These are phyloP conservation scores for Litoditis marina DNA, from an alignment of 2,888 invertebrate genomes.

Conservation along the genomic window DNA sequence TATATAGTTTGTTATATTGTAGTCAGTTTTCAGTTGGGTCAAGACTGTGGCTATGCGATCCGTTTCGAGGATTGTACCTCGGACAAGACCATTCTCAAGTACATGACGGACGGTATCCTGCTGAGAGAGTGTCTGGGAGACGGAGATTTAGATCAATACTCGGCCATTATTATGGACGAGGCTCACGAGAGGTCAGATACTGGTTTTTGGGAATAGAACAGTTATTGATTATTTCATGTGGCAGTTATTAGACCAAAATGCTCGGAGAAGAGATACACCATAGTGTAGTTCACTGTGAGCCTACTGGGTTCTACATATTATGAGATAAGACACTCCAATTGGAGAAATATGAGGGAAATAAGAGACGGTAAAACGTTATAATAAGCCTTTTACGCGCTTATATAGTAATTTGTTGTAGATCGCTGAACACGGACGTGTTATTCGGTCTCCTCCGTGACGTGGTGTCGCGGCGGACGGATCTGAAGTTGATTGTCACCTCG, in stretches of 20 bases:
- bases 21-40: constrained; percentile 45
- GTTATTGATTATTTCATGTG: no score
- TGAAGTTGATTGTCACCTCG: constrained; percentile 92
- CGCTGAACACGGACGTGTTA: constrained; percentile 93
- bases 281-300: no score
- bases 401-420: constrained; percentile 62
- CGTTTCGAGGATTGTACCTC: constrained; percentile 96
- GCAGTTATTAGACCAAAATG: no score
- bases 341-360: neutral
- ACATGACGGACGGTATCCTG: constrained; percentile 99
- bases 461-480: constrained; percentile 78
- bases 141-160: constrained; percentile 92
- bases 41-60: constrained; percentile 85
- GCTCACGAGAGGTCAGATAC: constrained; percentile 81
- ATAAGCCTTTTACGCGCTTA: neutral
- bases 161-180: constrained; percentile 98
- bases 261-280: no score
- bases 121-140: constrained; percentile 90
- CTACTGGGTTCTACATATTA: no score
- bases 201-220: neutral
- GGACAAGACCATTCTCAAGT: constrained; percentile 68
- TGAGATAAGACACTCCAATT: no score
- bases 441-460: constrained; percentile 75
- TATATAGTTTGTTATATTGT: neutral
- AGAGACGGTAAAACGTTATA: no score